Base-by-base conservation (phyloP, 2,797 vertebrate species). In the Pitangus sulphuratus region DNA sequence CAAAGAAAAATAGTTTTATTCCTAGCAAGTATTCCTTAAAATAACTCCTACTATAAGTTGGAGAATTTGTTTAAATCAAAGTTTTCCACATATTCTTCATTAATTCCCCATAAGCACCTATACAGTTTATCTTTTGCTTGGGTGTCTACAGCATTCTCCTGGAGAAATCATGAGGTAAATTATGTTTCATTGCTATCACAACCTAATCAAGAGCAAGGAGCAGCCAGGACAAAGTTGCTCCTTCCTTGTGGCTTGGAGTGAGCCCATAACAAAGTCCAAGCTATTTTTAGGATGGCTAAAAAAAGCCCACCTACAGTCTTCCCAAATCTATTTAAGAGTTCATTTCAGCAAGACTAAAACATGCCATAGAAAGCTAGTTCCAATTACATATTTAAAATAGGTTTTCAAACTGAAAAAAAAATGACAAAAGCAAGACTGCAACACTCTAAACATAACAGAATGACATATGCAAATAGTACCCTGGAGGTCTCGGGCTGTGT, bases 251-350 rank as follows among this genome's bases (percentile, higher is more conserved):
- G 12, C 58, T 51, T 61, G n/a, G 14, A 90, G 26, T 4, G 28
- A 69, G 62, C 68, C 61, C 26, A 8, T 21, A 72, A 66, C 25
- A 26, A 22, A 28, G 45, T 9, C 21, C 25, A 71, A 82, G 25
- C 39, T 93, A 95, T 93, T 92, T 87, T 90, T 65, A 90, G 62
- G 66, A 70, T 1, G 8, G 42, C 54, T 90, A 69, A 89, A 89
- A 90, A 81, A 78, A 75, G 21, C n/a, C 39, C 35, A 64, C 15
- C 77, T 87, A 35, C 11, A 44, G 21, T 68, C 42, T 54, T 61
- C 69, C 28, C 76, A 84, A 87, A 87, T 42, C 50, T 70, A 81
- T 22, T 35, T 81, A 56, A 30, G 18, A 89, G 65, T n/a, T 81
- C 31, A 39, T 78, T 60, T 90, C 78, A 89, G 84, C 61, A 61